Base-by-base conservation (phyloP, 2,113 vertebrate genomes). In the Dromaius novaehollandiae region DNA sequence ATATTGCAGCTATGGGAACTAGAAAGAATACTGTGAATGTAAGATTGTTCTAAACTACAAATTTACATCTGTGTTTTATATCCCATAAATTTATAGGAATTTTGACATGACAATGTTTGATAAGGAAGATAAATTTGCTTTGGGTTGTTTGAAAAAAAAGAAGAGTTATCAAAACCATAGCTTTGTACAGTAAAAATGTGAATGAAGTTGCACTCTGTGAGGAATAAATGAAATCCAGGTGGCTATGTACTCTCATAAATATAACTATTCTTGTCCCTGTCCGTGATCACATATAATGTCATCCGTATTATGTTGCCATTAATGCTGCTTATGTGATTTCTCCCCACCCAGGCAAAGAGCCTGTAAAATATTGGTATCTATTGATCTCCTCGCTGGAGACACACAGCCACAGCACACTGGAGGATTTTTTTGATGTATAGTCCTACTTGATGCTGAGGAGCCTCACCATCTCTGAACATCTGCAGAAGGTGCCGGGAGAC, bases 111-210 rank as follows among this genome's bases (percentile, higher is more conserved):
- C 42, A 63, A 0, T 58, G 38, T 84, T 96, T 6, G 0, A 51
- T 86, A 94, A 84, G n/a, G n/a, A 86, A 87, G 77, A 92, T 69
- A 73, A 73, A 93, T 96, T 92, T 89, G 86, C 56, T 48, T 89
- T 56, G 28, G 11, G 61, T 44, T 92, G 13, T 53, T 25, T 17
- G 38, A 4, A 36, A 36, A 34, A 69, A 53, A 13, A 55, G 22
- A 17, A 3, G 3, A 7, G 38, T 82, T 65, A 83, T 60, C 55
- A 75, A 82, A 94, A 68, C 7, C 2, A 2, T 51, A 75, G 34
- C 19, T 90, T 95, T 78, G 13, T 20, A 51, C 14, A 42, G 51
- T 64, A 75, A 88, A 92, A 93, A 38, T 28, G 32, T 8, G 34
- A 88, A 78, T 93, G 26, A 64, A 60, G 26, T 63, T 82, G 12